Evolutionary conservation across 2,797 vertebrate species (phyloP).

Genomic region (Siniperca scherzeri): DNA sequence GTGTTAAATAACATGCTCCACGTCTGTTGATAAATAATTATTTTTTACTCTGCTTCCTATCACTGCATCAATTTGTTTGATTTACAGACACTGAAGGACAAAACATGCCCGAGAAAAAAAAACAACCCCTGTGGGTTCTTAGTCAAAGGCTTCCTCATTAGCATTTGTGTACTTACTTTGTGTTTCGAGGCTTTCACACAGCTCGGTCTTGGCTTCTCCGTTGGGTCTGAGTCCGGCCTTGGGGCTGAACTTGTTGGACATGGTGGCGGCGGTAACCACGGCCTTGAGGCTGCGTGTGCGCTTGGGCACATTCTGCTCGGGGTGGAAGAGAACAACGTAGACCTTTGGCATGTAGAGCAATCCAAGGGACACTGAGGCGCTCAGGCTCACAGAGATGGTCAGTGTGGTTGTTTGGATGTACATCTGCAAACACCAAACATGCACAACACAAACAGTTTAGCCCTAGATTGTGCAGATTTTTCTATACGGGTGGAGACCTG

Average conservation of each 20-base stretch:
- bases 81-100: conserved; percentile 52
- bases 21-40: conserved; percentile 57
- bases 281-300: conserved; percentile 98
- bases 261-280: conserved; percentile 96
- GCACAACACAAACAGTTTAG: conserved; percentile 44
- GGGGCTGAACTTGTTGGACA: conserved; percentile 99
- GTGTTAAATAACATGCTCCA: conserved; percentile 69
- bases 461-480: background rate
- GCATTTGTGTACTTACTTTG: conserved; percentile 87
- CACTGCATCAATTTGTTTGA: conserved; percentile 48
- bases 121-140: background rate
- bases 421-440: conserved; percentile 84
- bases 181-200: conserved; percentile 97
- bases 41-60: conserved; percentile 34
- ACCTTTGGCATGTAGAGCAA: conserved; percentile 99
- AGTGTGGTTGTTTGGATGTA: conserved; percentile 98
- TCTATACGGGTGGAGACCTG: conserved; percentile 35
- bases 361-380: conserved; percentile 97
- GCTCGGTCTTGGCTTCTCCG: conserved; percentile 97
- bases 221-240: conserved; percentile 97
- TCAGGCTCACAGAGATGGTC: conserved; percentile 98
- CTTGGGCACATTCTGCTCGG: conserved; percentile 99
- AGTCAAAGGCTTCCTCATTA: conserved; percentile 29
- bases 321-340: conserved; percentile 98
- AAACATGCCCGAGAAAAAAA: conserved; percentile 13